Evolutionary conservation across 2,113 vertebrate genomes (phyloP).

Genomic region (Dasyprocta punctata): DNA sequence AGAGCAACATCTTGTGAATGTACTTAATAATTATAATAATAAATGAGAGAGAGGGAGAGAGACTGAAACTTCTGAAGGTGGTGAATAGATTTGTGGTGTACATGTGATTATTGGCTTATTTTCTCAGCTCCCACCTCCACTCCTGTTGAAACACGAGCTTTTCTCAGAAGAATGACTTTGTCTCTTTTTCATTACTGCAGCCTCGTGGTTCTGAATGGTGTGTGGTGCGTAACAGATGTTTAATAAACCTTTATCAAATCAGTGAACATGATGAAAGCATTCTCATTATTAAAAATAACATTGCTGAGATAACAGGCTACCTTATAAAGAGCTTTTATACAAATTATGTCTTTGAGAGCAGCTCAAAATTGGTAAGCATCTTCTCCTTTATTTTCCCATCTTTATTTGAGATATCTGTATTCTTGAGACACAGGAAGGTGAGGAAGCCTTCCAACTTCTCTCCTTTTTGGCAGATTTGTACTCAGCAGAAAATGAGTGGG

Average conservation of each 20-base stretch:
- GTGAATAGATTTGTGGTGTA: too few relatives aligned
- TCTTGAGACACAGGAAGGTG: neutral
- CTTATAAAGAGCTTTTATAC: conserved; percentile 1
- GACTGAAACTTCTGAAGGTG: neutral
- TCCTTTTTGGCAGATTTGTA: neutral
- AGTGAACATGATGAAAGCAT: neutral
- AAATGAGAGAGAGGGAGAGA: neutral
- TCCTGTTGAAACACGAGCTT: neutral
- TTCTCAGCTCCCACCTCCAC: neutral
- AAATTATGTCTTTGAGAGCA: neutral
- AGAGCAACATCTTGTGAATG: neutral
- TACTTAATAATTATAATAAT: neutral
- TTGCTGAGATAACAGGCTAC: neutral
- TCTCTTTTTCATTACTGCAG: neutral
- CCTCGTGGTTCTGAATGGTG: neutral
- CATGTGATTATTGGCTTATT: neutral
- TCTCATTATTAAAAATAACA: conserved; percentile 26
- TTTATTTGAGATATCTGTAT: neutral
- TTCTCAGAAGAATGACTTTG: neutral
- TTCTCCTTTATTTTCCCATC: neutral
- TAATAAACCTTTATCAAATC: conserved; percentile 22
- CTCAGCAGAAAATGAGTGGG: neutral
- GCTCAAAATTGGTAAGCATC: neutral
- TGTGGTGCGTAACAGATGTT: neutral
- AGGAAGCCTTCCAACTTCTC: neutral